Evolutionary conservation across 2,888 invertebrate genomes (phyloP).

Genomic region (Sarcophaga caerulescens): DNA sequence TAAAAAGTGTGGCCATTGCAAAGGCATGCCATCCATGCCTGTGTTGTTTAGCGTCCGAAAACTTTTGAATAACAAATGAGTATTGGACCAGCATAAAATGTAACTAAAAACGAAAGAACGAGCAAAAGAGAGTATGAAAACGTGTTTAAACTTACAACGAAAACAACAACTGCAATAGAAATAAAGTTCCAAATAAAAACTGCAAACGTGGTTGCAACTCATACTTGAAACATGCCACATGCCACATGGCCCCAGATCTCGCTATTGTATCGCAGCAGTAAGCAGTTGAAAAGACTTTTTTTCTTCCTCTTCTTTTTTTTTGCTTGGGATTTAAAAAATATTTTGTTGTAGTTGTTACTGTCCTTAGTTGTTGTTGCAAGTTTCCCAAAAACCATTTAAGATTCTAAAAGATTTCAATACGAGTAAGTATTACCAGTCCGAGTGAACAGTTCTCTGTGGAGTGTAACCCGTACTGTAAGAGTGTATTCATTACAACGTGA

Average conservation of each 20-base stretch:
- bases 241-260: not conserved
- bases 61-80: slow-evolving; percentile 67
- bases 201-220: slow-evolving; percentile 18
- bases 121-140: slow-evolving; percentile 5
- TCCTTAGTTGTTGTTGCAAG: slow-evolving; percentile 9
- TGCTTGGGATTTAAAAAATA: not conserved
- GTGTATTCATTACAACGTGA: slow-evolving; percentile 67
- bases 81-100: slow-evolving; percentile 32
- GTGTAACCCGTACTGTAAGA: slow-evolving; percentile 50
- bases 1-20: slow-evolving; percentile 21
- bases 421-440: not conserved
- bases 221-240: not conserved
- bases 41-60: slow-evolving; percentile 22
- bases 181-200: slow-evolving; percentile 41
- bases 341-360: not conserved
- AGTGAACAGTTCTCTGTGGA: slow-evolving; percentile 44
- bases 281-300: slow-evolving; percentile 16
- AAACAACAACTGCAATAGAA: not conserved
- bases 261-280: not conserved
- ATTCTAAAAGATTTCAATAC: slow-evolving; percentile 24
- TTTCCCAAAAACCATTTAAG: slow-evolving; percentile 33
- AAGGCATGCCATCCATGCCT: slow-evolving; percentile 7
- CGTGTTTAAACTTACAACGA: slow-evolving; percentile 62
- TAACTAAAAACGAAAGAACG: not conserved
- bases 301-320: slow-evolving; percentile 36